Percentiles rank a stretch among this genome's conserved stretches.
Conservation (phyloP, 2,113 vertebrate genomes). For the Chaetodon trifascialis region DNA sequence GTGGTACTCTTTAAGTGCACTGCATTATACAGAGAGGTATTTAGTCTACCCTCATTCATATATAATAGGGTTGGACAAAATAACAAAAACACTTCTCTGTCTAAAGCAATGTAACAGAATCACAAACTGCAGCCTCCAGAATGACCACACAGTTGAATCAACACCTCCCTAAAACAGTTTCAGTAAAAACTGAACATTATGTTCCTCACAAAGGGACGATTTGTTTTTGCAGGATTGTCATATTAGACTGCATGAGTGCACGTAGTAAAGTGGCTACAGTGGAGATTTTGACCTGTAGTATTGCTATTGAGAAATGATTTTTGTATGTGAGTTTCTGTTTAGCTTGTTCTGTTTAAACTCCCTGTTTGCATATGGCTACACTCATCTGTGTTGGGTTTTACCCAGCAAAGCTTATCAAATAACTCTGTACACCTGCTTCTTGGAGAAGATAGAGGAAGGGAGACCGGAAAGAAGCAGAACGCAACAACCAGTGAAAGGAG, state of each 20-base stretch:
- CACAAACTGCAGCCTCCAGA: not conserved
- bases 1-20: no score
- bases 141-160: not conserved
- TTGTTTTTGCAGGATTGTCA: not conserved
- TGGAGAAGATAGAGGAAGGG: not conserved
- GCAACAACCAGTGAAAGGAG: not conserved
- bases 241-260: not conserved
- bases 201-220: not conserved
- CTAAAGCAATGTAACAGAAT: not conserved
- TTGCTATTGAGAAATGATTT: no score
- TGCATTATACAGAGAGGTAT: no score
- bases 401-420: not conserved
- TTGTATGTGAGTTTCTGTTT: no score
- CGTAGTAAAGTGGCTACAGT: no score
- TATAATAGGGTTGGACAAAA: no score
- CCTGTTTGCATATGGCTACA: no score
- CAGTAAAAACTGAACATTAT: not conserved
- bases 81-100: no score
- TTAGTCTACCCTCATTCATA: no score
- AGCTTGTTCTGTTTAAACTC: no score
- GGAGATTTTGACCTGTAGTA: no score
- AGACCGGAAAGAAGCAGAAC: not conserved
- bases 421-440: not conserved
- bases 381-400: not conserved
- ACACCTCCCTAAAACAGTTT: not conserved